phyloP scores from a whole-genome alignment of 2,797 vertebrate species.

The Fundulus diaphanus region DNA sequence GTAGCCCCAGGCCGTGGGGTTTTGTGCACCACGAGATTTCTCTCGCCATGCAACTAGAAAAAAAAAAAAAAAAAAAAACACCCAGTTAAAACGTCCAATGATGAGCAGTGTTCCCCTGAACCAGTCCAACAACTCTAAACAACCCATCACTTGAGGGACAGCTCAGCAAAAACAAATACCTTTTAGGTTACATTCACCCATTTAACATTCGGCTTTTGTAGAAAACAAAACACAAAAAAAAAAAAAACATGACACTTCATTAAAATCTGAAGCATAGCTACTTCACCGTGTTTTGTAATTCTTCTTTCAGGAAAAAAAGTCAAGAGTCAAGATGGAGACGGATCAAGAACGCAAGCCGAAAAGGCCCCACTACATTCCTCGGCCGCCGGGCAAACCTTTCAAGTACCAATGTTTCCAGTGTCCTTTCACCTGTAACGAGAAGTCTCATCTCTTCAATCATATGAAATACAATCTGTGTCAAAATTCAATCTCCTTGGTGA shows the following conservation, averaged over 20 bases:
- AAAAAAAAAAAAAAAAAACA: too few relatives aligned
- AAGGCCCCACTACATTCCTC: conserved; percentile 97
- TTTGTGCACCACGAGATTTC: conserved; percentile 66
- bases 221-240: too few relatives aligned
- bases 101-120: conserved; percentile 41
- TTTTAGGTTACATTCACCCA: neutral
- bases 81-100: conserved; percentile 20
- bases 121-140: conserved; percentile 62
- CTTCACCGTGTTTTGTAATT: conserved; percentile 11
- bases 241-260: neutral
- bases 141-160: conserved; percentile 33
- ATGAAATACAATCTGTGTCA: conserved; percentile 99
- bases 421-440: conserved; percentile 98
- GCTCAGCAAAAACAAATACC: conserved; percentile 25
- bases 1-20: conserved; percentile 71
- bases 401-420: conserved; percentile 99
- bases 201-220: neutral
- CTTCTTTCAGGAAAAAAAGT: conserved; percentile 48
- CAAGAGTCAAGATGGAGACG: conserved; percentile 83
- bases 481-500: conserved; percentile 94
- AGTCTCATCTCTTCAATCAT: conserved; percentile 98
- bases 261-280: neutral
- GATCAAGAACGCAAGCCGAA: conserved; percentile 94
- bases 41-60: conserved; percentile 33
- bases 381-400: conserved; percentile 96